A percentile compares a stretch with the other conserved stretches of the same genome.
Conservation (phyloP, 2,888 invertebrate species). For the Drosophila mayaguana region DNA sequence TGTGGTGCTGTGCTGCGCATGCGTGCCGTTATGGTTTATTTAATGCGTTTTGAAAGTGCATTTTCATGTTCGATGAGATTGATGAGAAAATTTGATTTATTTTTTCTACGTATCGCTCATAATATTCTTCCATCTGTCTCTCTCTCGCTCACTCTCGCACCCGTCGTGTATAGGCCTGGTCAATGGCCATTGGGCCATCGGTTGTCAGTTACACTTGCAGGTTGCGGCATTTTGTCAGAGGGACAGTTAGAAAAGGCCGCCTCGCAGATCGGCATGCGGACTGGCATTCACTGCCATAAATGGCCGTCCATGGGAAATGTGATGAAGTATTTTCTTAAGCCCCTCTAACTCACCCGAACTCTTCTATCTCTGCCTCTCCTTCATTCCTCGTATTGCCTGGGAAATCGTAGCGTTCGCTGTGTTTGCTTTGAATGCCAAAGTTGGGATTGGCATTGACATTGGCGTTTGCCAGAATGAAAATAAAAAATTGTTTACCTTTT, state of each 20-base stretch:
- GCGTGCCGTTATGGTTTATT: conserved; percentile 84
- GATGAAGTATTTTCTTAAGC: conserved; percentile 51
- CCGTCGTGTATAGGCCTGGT: conserved; percentile 14
- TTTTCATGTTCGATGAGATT: conserved; percentile 84
- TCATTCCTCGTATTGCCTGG: conserved; percentile 41
- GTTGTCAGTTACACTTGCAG: conserved; percentile 78
- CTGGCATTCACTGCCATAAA: conserved; percentile 68
- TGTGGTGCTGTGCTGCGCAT: conserved; percentile 56
- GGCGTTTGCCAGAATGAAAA: conserved; percentile 31
- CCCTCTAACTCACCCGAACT: background rate
- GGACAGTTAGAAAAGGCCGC: conserved; percentile 79
- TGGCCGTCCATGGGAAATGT: conserved; percentile 74
- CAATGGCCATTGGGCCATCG: conserved; percentile 35
- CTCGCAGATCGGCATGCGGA: conserved; percentile 54
- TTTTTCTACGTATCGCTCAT: conserved; percentile 63
- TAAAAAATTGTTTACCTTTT: conserved; percentile 43
- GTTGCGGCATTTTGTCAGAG: conserved; percentile 80
- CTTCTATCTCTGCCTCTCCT: conserved; percentile 2
- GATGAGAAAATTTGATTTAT: conserved; percentile 83
- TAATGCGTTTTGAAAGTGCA: conserved; percentile 84
- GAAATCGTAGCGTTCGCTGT: conserved; percentile 59
- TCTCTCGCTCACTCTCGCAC: background rate
- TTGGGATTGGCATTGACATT: conserved; percentile 50
- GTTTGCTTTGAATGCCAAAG: conserved; percentile 48
- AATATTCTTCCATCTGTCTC: conserved; percentile 19